Evolutionary conservation across 2,888 invertebrate species (phyloP).

Genomic region (Eurois occulta): DNA sequence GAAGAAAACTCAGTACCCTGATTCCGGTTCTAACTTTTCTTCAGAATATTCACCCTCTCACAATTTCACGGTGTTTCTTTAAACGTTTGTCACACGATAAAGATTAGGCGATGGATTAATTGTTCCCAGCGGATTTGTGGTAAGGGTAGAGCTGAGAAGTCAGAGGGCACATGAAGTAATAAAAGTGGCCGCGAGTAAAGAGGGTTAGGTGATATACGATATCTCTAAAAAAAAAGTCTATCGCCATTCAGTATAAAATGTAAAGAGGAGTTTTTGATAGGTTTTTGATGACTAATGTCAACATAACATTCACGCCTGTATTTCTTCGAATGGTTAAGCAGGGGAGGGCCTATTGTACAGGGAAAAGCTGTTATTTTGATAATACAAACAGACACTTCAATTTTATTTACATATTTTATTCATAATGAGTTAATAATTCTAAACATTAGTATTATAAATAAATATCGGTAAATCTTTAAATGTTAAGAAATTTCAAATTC

Average conservation of each 20-base stretch:
- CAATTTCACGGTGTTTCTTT: constrained; percentile 49
- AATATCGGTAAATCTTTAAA: no score
- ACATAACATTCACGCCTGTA: no score
- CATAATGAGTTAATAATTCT: no score
- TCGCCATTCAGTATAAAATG: background rate
- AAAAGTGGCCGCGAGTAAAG: constrained; percentile 14
- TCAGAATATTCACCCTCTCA: constrained; percentile 20
- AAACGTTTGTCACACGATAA: constrained; percentile 65
- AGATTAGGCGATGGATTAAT: constrained; percentile 58
- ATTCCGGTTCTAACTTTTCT: background rate
- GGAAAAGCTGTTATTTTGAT: no score
- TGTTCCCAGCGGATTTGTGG: constrained; percentile 57
- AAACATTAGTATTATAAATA: no score
- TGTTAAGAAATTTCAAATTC: no score
- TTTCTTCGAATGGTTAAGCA: background rate
- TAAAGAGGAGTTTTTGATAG: background rate
- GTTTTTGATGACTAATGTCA: background rate
- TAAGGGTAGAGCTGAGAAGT: constrained; percentile 44
- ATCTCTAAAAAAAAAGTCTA: background rate
- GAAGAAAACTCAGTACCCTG: background rate
- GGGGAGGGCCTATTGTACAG: background rate
- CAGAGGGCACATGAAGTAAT: constrained; percentile 42
- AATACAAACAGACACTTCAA: no score
- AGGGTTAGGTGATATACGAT: background rate
- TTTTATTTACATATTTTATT: no score